These are phyloP conservation scores for Biston betularia DNA, from an alignment of 2,888 invertebrate genomes.

Conservation along the genomic window DNA sequence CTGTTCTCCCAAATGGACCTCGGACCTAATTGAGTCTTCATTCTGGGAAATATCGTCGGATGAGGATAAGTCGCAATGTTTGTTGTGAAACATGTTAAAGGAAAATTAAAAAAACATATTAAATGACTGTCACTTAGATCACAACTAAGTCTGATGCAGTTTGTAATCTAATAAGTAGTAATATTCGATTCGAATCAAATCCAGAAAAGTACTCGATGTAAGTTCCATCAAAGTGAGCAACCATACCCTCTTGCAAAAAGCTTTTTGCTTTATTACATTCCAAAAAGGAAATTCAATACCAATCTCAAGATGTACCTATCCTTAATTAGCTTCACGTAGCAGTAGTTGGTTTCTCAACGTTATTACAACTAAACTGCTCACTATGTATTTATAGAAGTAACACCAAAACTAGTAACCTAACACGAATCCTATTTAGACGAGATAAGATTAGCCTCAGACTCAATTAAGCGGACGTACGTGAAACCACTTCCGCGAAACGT, in stretches of 20 bases:
- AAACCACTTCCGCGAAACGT: conserved; percentile 55
- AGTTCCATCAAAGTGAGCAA: too few relatives aligned
- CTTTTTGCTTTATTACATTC: too few relatives aligned
- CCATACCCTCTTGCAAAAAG: too few relatives aligned
- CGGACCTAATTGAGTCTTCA: conserved; percentile 15
- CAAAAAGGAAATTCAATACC: too few relatives aligned
- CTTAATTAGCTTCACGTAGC: neutral
- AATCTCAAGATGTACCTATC: neutral
- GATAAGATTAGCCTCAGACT: conserved; percentile 54
- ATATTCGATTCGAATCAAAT: too few relatives aligned
- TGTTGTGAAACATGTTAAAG: neutral
- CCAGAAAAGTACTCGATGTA: too few relatives aligned
- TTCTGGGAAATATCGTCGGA: conserved; percentile 1
- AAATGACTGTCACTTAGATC: too few relatives aligned
- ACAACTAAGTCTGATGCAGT: too few relatives aligned
- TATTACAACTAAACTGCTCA: conserved; percentile 8
- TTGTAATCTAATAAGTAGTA: too few relatives aligned
- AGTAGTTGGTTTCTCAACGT: neutral
- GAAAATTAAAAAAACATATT: too few relatives aligned
- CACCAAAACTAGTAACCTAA: conserved; percentile 30
- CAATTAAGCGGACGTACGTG: conserved; percentile 54
- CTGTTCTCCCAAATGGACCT: conserved; percentile 18
- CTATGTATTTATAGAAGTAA: conserved; percentile 10
- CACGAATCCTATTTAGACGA: conserved; percentile 45
- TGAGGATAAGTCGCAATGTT: neutral